Evolutionary conservation across 2,113 vertebrate species (phyloP).

Genomic region (Seriola rivoliana): DNA sequence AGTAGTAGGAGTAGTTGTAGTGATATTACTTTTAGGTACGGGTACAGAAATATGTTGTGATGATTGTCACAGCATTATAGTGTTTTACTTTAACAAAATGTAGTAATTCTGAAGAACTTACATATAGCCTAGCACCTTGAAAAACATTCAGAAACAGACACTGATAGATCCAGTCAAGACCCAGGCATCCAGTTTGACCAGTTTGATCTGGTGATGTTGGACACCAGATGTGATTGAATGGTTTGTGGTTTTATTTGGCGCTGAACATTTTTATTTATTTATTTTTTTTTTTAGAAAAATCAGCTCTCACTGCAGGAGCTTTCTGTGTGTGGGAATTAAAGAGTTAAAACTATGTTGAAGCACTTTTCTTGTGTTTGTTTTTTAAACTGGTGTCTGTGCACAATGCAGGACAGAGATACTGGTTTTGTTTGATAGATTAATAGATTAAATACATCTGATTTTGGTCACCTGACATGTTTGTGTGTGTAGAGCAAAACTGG

Average conservation of each 20-base stretch:
- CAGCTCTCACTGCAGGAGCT: neutral
- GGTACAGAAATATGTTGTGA: neutral
- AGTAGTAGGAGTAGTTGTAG: neutral
- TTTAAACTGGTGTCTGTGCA: neutral
- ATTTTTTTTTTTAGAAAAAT: neutral
- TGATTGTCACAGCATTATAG: neutral
- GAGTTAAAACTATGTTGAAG: neutral
- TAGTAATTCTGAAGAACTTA: no score
- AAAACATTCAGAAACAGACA: no score
- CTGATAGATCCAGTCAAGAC: no score
- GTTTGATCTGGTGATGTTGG: neutral
- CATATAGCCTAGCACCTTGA: no score
- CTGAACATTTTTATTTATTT: neutral
- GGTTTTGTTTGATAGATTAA: neutral
- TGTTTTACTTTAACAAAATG: neutral
- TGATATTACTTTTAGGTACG: neutral
- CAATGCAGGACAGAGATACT: neutral
- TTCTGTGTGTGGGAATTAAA: no score
- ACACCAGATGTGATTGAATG: no score
- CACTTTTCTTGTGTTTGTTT: neutral
- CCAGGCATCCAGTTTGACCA: neutral
- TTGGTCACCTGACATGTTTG: neutral
- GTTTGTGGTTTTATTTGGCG: neutral
- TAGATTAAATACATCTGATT: slow-evolving; percentile 25
- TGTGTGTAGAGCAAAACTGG: neutral